Conservation (phyloP, 2,888 invertebrate species). For the Bombyx huttoni region DNA sequence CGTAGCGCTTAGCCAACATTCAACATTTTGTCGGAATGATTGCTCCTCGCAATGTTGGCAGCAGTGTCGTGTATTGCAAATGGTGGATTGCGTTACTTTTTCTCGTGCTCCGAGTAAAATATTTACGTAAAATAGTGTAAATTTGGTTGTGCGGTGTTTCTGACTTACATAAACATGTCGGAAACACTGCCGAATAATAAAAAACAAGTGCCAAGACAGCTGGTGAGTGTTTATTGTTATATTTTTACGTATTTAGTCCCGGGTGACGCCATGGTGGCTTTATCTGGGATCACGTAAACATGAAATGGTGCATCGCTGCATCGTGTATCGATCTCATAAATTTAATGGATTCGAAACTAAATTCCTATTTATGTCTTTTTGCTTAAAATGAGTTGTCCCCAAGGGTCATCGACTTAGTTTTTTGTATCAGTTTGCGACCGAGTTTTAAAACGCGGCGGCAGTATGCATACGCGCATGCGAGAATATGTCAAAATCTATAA, state of each 20-base stretch:
- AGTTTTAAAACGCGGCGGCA: constrained; percentile 68
- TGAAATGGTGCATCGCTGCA: constrained; percentile 73
- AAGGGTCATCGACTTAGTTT: constrained; percentile 56
- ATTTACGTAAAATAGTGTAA: constrained; percentile 73
- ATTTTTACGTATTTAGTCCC: constrained; percentile 70
- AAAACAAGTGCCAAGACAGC: constrained; percentile 73
- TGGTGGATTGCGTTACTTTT: constrained; percentile 73
- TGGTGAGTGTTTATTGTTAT: constrained; percentile 74
- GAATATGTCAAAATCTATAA: constrained; percentile 69
- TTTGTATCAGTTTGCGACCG: constrained; percentile 61
- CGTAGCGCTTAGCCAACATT: constrained; percentile 40
- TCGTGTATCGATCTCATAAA: constrained; percentile 67
- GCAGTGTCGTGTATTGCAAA: constrained; percentile 69
- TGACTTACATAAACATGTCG: constrained; percentile 70
- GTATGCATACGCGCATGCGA: constrained; percentile 71
- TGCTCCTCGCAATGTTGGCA: constrained; percentile 54
- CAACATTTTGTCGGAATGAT: constrained; percentile 49
- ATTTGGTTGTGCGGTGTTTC: constrained; percentile 68
- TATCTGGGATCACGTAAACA: constrained; percentile 77
- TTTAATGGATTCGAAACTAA: constrained; percentile 27
- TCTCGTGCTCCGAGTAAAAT: constrained; percentile 72
- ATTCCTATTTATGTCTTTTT: constrained; percentile 22
- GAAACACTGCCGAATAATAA: constrained; percentile 73
- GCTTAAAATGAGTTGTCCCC: constrained; percentile 28
- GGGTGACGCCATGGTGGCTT: constrained; percentile 77